Evolutionary conservation across 1,140 invertebrate species (phyloP).

Genomic region (Monochamus saltuarius): DNA sequence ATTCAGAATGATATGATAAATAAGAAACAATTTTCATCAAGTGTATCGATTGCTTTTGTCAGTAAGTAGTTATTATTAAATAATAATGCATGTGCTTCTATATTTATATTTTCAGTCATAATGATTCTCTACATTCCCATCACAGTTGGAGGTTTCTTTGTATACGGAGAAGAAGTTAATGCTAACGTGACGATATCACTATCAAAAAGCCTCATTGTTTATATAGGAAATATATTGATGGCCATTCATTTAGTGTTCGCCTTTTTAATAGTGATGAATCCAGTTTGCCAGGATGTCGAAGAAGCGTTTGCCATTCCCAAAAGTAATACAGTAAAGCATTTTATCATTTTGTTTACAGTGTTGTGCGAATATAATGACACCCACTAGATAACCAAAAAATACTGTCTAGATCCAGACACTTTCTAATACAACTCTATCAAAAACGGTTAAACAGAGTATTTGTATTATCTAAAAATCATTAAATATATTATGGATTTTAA

Average conservation of each 20-base stretch:
- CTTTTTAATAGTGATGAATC: constrained; percentile 68
- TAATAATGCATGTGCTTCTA: constrained; percentile 11
- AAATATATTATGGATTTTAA: no score
- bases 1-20: constrained; percentile 71
- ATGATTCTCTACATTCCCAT: constrained; percentile 61
- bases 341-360: no score
- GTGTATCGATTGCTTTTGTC: constrained; percentile 34
- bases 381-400: no score
- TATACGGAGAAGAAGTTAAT: constrained; percentile 60
- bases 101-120: constrained; percentile 55
- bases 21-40: constrained; percentile 56
- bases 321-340: constrained; percentile 54
- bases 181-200: constrained; percentile 60
- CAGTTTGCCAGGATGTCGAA: constrained; percentile 70
- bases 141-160: constrained; percentile 58
- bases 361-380: no score
- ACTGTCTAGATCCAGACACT: no score
- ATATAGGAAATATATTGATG: constrained; percentile 62
- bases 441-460: no score
- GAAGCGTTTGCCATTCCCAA: constrained; percentile 64
- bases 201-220: constrained; percentile 53
- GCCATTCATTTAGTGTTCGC: constrained; percentile 63
- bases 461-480: no score
- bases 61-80: constrained; percentile 25
- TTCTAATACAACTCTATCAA: no score